These are phyloP conservation scores for Cephus nigrinus DNA, from an alignment of 2,888 invertebrate genomes.

Conservation along the genomic window DNA sequence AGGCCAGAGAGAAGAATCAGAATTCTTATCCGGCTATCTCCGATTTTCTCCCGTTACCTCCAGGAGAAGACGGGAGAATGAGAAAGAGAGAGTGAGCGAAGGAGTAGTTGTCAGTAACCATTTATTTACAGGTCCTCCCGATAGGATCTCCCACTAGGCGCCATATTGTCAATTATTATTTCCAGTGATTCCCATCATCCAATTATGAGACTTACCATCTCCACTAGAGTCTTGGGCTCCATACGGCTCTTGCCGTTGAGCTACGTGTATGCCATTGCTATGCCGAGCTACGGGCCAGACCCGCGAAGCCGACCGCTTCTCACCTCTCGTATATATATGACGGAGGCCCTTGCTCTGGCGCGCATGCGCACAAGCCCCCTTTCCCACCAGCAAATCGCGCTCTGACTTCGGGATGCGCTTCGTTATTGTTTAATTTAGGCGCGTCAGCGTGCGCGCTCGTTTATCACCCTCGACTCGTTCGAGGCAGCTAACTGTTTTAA, in stretches of 20 bases:
- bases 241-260: background rate
- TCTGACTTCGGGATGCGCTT: conserved; percentile 23
- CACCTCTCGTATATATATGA: background rate
- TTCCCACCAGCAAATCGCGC: conserved; percentile 14
- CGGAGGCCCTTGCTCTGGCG: background rate
- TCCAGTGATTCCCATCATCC: conserved; percentile 24
- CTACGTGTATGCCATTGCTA: background rate
- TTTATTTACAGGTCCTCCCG: conserved; percentile 19
- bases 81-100: background rate
- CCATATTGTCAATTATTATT: conserved; percentile 24
- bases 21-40: background rate
- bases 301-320: background rate
- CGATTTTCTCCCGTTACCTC: background rate
- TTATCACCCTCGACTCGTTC: conserved; percentile 23
- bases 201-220: conserved; percentile 22
- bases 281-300: background rate
- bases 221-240: background rate
- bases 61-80: background rate
- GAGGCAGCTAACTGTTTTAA: conserved; percentile 23
- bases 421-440: conserved; percentile 25
- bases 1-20: conserved; percentile 19
- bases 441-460: conserved; percentile 24
- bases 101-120: conserved; percentile 23
- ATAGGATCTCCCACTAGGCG: conserved; percentile 22
- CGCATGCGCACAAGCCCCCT: background rate